These are phyloP conservation scores for Eidolon dupreanum DNA, from an alignment of 2,797 vertebrate species.

Conservation along the genomic window DNA sequence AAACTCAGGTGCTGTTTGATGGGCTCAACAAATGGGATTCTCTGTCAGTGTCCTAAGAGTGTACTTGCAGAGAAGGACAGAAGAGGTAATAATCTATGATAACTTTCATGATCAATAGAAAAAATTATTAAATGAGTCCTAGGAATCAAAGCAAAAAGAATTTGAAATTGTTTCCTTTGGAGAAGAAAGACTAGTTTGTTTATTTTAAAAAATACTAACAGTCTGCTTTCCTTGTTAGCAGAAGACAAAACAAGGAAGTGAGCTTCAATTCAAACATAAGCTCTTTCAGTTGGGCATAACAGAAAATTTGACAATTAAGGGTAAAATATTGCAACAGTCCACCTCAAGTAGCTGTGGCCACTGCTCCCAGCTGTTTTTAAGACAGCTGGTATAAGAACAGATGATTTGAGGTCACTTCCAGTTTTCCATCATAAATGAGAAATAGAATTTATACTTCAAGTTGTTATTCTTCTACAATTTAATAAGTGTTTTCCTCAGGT, in stretches of 20 bases:
- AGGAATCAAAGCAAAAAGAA: constrained; percentile 35
- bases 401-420: constrained; percentile 6
- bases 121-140: background rate
- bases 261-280: constrained; percentile 23
- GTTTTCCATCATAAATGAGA: constrained; percentile 19
- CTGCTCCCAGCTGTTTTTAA: background rate
- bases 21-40: background rate
- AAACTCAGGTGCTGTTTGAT: background rate
- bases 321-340: background rate
- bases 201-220: constrained; percentile 56
- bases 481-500: background rate
- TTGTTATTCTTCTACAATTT: constrained; percentile 21
- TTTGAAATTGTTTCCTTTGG: constrained; percentile 26
- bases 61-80: background rate
- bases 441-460: constrained; percentile 38
- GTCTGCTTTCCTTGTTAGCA: constrained; percentile 23
- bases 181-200: constrained; percentile 28
- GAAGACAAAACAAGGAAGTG: constrained; percentile 56
- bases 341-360: background rate
- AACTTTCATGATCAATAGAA: background rate
- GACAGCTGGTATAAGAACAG: background rate
- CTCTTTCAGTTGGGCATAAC: background rate
- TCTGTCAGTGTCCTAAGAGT: background rate
- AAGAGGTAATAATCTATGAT: background rate
- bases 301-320: background rate